Evolutionary conservation across 2,113 vertebrate species (phyloP), one percentile per base, ranked within the genome.

Genomic region (Anseranas semipalmata): DNA sequence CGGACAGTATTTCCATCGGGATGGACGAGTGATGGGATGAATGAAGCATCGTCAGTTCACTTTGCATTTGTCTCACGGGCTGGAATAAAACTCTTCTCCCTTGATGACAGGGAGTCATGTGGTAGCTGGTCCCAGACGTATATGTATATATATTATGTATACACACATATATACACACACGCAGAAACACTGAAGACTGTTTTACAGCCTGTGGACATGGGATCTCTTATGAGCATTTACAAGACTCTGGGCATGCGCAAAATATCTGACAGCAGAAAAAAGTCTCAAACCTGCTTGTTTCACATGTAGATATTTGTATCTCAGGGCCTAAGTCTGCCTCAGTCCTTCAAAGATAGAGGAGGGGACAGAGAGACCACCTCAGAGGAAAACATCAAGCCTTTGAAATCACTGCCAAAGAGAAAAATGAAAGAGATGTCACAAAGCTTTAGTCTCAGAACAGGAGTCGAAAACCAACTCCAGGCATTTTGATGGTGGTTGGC

Each of bases 191-290:
- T 6, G 35, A 33, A 76, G 67, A 9, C 15, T 60, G 4, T 16
- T 72, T 32, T 55, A 63, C 19, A 28, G 33, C 58, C 75, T 35
- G 53, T 30, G 52, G 50, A 14, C 19, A 1, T 20, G 33, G 32
- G 25, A 24, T 62, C 30, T 17, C 50, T 32, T 21, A 21, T 0
- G 4, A 62, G 58, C 0, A 0, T 52, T 85, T 87, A 9, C 1
- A 8, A 48, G 11, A 25, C 46, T 62, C 21, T n/a, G 41, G 6
- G 15, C n/a, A 14, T 22, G 20, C 10, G 3, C 0, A 3, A 33
- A 22, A 14, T 17, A 33, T 18, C 22, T 55, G 59, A 4, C 71
- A 83, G 71, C 15, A 85, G 58, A 27, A 39, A 78, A 35, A 48
- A 37, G 46, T 19, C 46, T 84, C 46, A 80, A 30, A 30, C 17